Base-by-base conservation (phyloP, 2,888 invertebrate species). In the Euzophera pinguis region DNA sequence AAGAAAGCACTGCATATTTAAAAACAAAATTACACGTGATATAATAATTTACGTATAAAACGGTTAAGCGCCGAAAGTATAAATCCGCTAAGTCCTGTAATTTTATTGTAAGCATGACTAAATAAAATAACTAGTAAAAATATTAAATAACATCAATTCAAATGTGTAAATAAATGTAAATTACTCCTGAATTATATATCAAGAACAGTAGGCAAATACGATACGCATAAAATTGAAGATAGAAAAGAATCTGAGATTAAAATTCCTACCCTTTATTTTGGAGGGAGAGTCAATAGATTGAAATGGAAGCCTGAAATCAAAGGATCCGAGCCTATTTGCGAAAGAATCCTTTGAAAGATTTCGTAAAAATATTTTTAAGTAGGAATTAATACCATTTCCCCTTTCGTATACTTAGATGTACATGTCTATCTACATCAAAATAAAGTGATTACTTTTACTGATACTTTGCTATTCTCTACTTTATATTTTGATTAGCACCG, bases 261-360 rank as follows among this genome's bases (percentile, higher is more conserved):
- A 82, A 80, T 79, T 78, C 78, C 73, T 60, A 70, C 67, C 73
- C 75, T 75, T 78, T 78, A 75, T 75, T 77, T 78, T 68, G 65
- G 57, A 50, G 54, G 59, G 62, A 63, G 64, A 81, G 69, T 77
- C 78, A 78, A 80, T 78, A 75, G 75, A 79, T 71, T 69, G 73
- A 77, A 81, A 77, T 75, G 75, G 73, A 79, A 69, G 68, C 65
- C 64, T 63, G 67, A 71, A 79, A 77, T 78, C 75, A 74, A 81
- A 77, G 72, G 74, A 62, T 60, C 55, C 52, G 48, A 51, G 58
- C 65, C 60, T 72, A 69, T 65, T 72, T 75, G 69, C 65, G 61
- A 60, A 76, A 65, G 69, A 75, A 68, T 72, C 66, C 66, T 63
- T 62, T 69, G 55, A 45, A 43, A 43, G 49, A 55, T 54, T 53